Base-by-base conservation (phyloP, 2,113 vertebrate genomes). In the Euleptes europaea region DNA sequence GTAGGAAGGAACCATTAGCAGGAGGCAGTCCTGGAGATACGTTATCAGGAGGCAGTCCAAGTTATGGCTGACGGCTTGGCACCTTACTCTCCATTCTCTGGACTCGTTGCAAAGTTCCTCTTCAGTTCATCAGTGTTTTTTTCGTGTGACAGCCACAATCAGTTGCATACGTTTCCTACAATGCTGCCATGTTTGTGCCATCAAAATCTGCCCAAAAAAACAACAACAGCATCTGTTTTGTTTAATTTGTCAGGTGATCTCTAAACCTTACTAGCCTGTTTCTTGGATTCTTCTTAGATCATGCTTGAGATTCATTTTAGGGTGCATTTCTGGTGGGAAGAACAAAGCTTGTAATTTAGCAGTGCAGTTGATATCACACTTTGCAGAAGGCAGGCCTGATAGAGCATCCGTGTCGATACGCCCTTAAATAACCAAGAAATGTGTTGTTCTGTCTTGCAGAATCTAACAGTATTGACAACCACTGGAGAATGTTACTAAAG, bases 101-200 rank as follows among this genome's bases (percentile, higher is more conserved):
- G 4, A 74, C 26, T 47, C 42, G 28, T 47, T 40, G 17, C 44
- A 74, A 74, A 28, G 40, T 74, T 74, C 40, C 71, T 47, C 23
- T 40, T 42, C 26, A 1, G 5, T 47, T 74, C 4, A 2, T 12
- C 38, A 44, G 23, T 57, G 78, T 81, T n/a, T n/a, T 0, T 0
- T 26, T 87, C 85, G 5, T 80, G 11, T 60, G 38, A 70, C 0
- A 0, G 1, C 69, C 81, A 8, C 77, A 13, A 77, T 63, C 26
- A 63, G 82, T 78, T 90, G 19, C 60, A 42, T 26, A 57, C 2
- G 33, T 3, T 35, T 84, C 4, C 65, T 82, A 31, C 87, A 93
- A 85, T 82, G 44, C 4, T 72, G 26, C 5, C 72, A 3, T 42
- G 4, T 28, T 0, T 77, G 44, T 23, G 38, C 66, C 11, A 47